These are phyloP conservation scores for Solenodon paradoxus DNA, from an alignment of 2,113 vertebrate genomes.

Conservation along the genomic window DNA sequence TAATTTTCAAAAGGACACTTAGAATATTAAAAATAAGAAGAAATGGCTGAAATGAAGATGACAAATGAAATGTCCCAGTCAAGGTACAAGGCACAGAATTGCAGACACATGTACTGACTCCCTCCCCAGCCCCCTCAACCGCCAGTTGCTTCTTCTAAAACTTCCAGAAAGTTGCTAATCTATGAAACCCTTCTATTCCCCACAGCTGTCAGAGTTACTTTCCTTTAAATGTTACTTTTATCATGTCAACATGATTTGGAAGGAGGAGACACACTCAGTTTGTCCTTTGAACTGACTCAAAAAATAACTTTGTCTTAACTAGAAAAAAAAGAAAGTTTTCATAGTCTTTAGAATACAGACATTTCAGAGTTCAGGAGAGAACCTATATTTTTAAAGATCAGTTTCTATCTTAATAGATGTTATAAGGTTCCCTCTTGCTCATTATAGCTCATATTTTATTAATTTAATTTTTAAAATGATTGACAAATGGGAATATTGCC, in stretches of 20 bases:
- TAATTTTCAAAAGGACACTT: neutral
- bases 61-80: too few species aligned
- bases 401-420: neutral
- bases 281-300: neutral
- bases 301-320: neutral
- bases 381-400: neutral
- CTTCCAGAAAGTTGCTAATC: neutral
- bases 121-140: too few species aligned
- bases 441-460: neutral
- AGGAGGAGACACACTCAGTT: neutral
- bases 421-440: neutral
- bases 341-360: neutral
- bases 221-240: neutral
- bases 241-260: neutral
- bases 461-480: neutral
- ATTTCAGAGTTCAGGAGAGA: neutral
- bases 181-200: neutral
- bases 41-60: neutral
- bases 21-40: neutral
- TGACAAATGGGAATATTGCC: neutral
- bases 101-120: fast-evolving
- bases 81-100: neutral
- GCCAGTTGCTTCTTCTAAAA: neutral
- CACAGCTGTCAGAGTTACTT: too few species aligned
- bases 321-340: neutral